phyloP scores from a whole-genome alignment of 1,140 invertebrate species.

The Latrodectus geometricus region DNA sequence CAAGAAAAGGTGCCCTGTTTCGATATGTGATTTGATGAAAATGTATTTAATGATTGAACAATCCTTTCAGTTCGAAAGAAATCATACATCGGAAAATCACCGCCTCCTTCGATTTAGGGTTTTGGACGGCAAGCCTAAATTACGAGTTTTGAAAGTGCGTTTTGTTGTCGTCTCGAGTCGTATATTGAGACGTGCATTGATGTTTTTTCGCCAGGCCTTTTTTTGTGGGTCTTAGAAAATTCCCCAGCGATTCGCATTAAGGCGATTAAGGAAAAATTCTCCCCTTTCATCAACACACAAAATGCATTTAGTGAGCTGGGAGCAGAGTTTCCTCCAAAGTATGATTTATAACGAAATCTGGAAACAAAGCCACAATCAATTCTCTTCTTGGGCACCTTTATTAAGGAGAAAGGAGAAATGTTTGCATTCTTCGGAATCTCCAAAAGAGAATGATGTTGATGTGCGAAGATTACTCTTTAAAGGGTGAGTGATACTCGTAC shows the following conservation, averaged over 20 bases:
- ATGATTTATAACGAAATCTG: slow-evolving; percentile 57
- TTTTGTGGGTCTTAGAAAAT: slow-evolving; percentile 42
- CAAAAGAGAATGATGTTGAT: slow-evolving; percentile 4
- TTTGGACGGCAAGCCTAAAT: slow-evolving; percentile 26
- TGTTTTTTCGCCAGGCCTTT: slow-evolving; percentile 4
- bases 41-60: not conserved
- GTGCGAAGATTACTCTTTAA: not conserved
- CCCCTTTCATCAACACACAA: slow-evolving; percentile 57
- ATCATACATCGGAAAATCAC: not conserved
- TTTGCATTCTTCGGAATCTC: not conserved
- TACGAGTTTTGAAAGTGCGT: slow-evolving; percentile 47
- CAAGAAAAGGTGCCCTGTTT: not conserved
- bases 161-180: slow-evolving; percentile 41
- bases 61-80: not conserved
- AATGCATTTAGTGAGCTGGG: slow-evolving; percentile 34
- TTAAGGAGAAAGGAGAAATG: slow-evolving; percentile 21
- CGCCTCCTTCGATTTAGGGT: not conserved
- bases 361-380: slow-evolving; percentile 61
- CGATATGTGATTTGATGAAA: slow-evolving; percentile 15
- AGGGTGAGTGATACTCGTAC: not conserved
- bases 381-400: slow-evolving; percentile 29
- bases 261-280: slow-evolving; percentile 49
- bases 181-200: slow-evolving; percentile 26
- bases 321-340: slow-evolving; percentile 31
- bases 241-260: slow-evolving; percentile 43